Conservation (phyloP, 2,113 vertebrate genomes). For the Blennius ocellaris region DNA sequence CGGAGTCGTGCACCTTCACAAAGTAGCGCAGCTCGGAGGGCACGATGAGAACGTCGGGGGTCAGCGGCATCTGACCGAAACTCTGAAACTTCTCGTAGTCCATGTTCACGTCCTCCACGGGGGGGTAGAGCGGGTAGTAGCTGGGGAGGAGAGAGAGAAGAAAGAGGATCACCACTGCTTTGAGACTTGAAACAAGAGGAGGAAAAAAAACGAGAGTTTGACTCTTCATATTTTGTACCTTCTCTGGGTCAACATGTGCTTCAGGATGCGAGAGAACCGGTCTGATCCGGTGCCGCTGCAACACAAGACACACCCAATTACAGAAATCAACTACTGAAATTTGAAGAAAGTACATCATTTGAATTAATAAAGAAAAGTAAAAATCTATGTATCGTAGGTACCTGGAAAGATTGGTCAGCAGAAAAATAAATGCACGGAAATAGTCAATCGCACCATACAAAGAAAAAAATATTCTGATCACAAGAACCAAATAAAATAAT, state of each 20-base stretch:
- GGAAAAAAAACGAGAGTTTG: neutral
- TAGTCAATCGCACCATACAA: too few relatives aligned
- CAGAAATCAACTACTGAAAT: too few relatives aligned
- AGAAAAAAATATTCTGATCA: too few relatives aligned
- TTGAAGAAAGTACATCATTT: too few relatives aligned
- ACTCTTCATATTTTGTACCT: conserved; percentile 79
- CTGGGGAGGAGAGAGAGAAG: conserved; percentile 66
- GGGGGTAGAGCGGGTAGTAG: conserved; percentile 93
- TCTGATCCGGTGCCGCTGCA: conserved; percentile 82
- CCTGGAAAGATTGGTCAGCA: too few relatives aligned
- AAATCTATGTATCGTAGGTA: too few relatives aligned
- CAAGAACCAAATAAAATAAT: too few relatives aligned
- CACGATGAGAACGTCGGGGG: conserved; percentile 87
- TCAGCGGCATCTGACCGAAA: conserved; percentile 82
- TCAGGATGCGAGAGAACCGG: conserved; percentile 90
- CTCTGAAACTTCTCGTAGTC: conserved; percentile 87
- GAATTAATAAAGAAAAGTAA: too few relatives aligned
- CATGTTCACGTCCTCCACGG: conserved; percentile 89
- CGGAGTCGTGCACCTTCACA: conserved; percentile 84
- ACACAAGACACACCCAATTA: neutral
- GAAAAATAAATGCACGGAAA: too few relatives aligned
- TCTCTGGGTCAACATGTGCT: conserved; percentile 91
- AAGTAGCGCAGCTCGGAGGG: conserved; percentile 94
- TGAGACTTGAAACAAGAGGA: neutral
- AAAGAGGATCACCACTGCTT: neutral